Evolutionary conservation across 2,888 invertebrate species (phyloP).

Genomic region (Malthinus flaveolus): DNA sequence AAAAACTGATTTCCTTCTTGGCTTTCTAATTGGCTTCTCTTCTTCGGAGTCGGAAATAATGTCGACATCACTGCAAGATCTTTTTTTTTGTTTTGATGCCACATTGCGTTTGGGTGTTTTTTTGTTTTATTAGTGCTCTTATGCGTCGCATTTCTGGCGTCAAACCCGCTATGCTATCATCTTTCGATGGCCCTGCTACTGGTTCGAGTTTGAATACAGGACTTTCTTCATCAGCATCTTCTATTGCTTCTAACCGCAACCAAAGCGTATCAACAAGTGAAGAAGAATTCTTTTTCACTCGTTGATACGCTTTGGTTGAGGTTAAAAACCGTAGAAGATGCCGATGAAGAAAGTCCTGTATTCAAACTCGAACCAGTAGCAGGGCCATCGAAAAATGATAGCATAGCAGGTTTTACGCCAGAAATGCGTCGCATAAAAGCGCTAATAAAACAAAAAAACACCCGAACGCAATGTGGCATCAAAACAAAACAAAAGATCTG

Average conservation of each 20-base stretch:
- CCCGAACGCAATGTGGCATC: slow-evolving; percentile 12
- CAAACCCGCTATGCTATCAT: slow-evolving; percentile 17
- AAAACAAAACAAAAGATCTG: slow-evolving; percentile 4
- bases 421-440: slow-evolving; percentile 32
- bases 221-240: too few species aligned
- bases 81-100: slow-evolving; percentile 8
- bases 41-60: slow-evolving; percentile 11
- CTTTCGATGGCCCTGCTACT: too few species aligned
- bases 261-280: too few species aligned
- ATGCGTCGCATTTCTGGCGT: slow-evolving; percentile 33
- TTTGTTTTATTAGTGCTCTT: slow-evolving; percentile 20
- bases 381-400: too few species aligned
- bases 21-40: background rate
- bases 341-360: too few species aligned
- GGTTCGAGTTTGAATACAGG: too few species aligned
- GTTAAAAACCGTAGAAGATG: too few species aligned
- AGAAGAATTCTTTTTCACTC: too few species aligned
- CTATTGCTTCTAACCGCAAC: too few species aligned
- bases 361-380: too few species aligned
- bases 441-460: slow-evolving; percentile 15
- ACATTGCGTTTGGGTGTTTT: slow-evolving; percentile 14
- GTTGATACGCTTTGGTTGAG: too few species aligned
- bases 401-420: slow-evolving; percentile 23
- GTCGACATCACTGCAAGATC: background rate
- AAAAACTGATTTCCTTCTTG: background rate